Base-by-base conservation (phyloP, 2,888 invertebrate genomes). In the Monopis laevigella region DNA sequence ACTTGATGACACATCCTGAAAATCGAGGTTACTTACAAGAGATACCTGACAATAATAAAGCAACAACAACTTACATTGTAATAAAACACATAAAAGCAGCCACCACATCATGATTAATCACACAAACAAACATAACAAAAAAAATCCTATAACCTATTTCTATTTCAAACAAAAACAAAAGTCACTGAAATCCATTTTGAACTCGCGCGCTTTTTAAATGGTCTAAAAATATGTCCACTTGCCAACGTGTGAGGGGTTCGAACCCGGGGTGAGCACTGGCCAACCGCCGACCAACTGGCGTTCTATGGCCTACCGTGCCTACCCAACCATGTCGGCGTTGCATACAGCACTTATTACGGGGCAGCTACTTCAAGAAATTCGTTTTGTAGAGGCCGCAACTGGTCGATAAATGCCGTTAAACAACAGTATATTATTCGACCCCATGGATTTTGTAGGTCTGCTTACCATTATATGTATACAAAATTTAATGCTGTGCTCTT, bases 211-310 rank as follows among this genome's bases (percentile, higher is more conserved):
- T 11, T 32, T 32, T 32, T 10, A 17, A n/a, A n/a, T n/a, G n/a
- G n/a, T n/a, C n/a, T n/a, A n/a, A n/a, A n/a, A n/a, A n/a, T n/a
- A n/a, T 32, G 30, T 30, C 5, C 32, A 17, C 32, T 46, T 38
- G 38, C 28, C 36, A 44, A 64, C 75, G 77, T 78, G 77, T 77
- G 74, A 67, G 73, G 74, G 72, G 75, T 72, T 73, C 64, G 61
- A 70, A 67, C 58, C 69, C 65, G 62, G 59, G 54, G 46, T 55
- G 53, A 59, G 54, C 62, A 78, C 77, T 78, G 75, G 75, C 72
- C 69, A 27, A 17, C 34, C 14, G 70, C 55, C 65, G 53, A 52
- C 58, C 73, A 73, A 70, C 73, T 72, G 71, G 59, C 71, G 41
- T 70, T 67, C 71, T 13, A 14, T 27, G 12, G 40, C 29, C 28